These are phyloP conservation scores for Larimichthys polyactis DNA, from an alignment of 2,113 vertebrate genomes.

Conservation along the genomic window DNA sequence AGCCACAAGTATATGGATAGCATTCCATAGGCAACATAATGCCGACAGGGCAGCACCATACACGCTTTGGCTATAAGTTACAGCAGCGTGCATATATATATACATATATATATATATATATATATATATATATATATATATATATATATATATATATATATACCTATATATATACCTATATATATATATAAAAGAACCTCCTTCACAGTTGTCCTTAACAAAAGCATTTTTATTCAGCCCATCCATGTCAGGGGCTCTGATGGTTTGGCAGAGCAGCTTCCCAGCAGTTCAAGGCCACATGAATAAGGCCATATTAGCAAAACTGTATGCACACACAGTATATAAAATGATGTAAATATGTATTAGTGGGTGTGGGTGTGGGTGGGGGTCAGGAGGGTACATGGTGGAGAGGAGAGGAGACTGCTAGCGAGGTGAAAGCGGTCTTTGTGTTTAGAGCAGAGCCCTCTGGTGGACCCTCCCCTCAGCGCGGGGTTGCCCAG, in stretches of 20 bases:
- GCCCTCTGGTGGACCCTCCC: slow-evolving; percentile 77
- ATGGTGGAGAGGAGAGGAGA: slow-evolving; percentile 35
- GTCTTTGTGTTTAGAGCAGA: slow-evolving; percentile 83
- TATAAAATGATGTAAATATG: slow-evolving; percentile 76
- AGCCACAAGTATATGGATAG: slow-evolving; percentile 48
- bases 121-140: no score
- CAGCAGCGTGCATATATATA: neutral
- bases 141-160: no score
- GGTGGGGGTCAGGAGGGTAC: slow-evolving; percentile 18
- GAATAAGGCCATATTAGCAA: slow-evolving; percentile 63
- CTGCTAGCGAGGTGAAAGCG: slow-evolving; percentile 77
- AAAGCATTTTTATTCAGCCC: slow-evolving; percentile 18
- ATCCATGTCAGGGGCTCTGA: slow-evolving; percentile 23
- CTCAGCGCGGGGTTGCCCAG: slow-evolving; percentile 65
- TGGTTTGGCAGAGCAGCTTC: slow-evolving; percentile 21
- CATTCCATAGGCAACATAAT: slow-evolving; percentile 41
- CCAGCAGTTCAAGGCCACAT: slow-evolving; percentile 39
- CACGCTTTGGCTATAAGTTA: slow-evolving; percentile 3
- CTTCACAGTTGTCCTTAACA: slow-evolving; percentile 1
- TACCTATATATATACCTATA: no score
- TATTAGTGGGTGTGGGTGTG: slow-evolving; percentile 52
- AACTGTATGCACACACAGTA: slow-evolving; percentile 39
- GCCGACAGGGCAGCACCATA: slow-evolving; percentile 10
- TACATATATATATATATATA: no score
- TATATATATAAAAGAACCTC: neutral